A percentile compares a stretch with the other conserved stretches of the same genome.
Conservation (phyloP, 2,113 vertebrate species). For the Actenoides lindsayi region DNA sequence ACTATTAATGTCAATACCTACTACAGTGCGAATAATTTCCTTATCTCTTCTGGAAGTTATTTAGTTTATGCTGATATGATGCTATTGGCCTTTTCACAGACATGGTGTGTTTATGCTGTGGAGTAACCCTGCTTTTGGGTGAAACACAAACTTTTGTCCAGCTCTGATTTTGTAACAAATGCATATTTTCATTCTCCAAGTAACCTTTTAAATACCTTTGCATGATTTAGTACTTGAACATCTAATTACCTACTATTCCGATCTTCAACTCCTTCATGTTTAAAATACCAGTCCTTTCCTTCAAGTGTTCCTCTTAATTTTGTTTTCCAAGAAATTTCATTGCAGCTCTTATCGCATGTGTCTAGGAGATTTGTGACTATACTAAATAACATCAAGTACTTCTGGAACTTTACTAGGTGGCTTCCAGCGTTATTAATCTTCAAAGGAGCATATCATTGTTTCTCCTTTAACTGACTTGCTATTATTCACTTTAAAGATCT, state of each 20-base stretch:
- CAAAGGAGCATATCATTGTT: not conserved
- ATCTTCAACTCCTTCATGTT: not conserved
- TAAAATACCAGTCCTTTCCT: not conserved
- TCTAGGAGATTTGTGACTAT: fast-evolving
- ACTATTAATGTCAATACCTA: not conserved
- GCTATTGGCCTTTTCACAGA: not conserved
- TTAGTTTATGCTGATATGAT: not conserved
- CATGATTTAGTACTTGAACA: not conserved
- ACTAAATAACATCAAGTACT: not conserved
- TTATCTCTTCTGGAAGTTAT: not conserved
- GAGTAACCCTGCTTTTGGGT: not conserved
- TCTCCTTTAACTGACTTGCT: not conserved
- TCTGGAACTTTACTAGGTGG: not conserved
- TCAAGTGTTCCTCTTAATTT: not conserved
- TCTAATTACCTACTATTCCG: not conserved
- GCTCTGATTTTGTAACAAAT: not conserved
- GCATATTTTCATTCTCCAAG: not conserved
- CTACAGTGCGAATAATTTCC: not conserved
- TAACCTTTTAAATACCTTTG: not conserved
- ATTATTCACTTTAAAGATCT: not conserved
- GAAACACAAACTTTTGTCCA: not conserved
- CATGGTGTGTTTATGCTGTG: not conserved
- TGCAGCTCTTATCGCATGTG: fast-evolving
- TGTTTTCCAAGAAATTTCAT: not conserved
- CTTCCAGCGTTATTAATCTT: not conserved